Percentiles rank a stretch among this genome's conserved stretches.
These are phyloP conservation scores for Machimus atricapillus DNA, from an alignment of 2,888 invertebrate genomes.

Conservation along the genomic window DNA sequence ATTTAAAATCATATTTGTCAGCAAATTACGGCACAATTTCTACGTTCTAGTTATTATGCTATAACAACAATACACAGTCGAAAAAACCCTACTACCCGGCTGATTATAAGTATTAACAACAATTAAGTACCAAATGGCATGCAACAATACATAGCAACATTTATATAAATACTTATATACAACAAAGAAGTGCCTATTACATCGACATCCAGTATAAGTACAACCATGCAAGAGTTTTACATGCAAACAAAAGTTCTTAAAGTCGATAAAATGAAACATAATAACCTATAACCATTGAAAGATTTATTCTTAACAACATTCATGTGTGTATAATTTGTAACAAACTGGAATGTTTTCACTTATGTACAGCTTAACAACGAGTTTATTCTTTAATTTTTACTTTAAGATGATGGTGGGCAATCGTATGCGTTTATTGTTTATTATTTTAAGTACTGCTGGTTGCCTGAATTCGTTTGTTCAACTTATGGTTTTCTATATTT, in stretches of 20 bases:
- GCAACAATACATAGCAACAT: conserved; percentile 25
- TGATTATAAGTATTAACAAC: conserved; percentile 10
- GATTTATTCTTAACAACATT: not conserved
- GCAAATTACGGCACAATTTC: not conserved
- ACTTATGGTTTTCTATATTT: not conserved
- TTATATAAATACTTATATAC: not conserved
- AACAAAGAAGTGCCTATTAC: not conserved
- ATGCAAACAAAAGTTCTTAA: not conserved
- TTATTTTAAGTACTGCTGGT: not conserved
- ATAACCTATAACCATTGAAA: not conserved
- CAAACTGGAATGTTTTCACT: not conserved
- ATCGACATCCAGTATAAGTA: not conserved
- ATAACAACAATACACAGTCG: conserved; percentile 17
- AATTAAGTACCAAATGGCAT: conserved; percentile 8
- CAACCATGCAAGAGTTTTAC: not conserved
- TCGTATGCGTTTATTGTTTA: not conserved
- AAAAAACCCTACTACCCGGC: not conserved
- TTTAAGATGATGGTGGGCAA: not conserved
- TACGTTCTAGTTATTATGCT: not conserved
- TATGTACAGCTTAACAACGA: not conserved
- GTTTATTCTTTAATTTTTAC: not conserved
- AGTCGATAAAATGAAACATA: not conserved
- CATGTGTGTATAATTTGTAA: not conserved
- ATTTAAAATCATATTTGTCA: not conserved
- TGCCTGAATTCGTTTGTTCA: not conserved